phyloP scores from a whole-genome alignment of 2,113 vertebrate species.

The Oceanites oceanicus region DNA sequence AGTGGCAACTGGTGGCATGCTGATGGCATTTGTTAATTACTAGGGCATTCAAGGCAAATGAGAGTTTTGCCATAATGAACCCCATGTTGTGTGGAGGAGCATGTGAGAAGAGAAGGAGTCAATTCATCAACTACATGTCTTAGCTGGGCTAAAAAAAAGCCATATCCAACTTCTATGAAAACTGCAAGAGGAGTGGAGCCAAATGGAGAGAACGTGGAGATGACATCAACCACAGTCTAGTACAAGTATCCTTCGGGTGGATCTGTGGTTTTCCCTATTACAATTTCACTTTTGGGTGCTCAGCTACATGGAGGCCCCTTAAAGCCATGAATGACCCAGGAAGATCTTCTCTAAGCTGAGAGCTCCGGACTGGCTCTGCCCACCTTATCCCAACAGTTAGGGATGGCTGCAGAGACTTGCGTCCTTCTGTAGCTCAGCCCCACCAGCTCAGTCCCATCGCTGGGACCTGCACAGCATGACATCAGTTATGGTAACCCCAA shows the following conservation, averaged over 20 bases:
- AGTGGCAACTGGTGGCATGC: not conserved
- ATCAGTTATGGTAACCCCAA: not conserved
- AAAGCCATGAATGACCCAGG: not conserved
- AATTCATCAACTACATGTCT: not conserved
- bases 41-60: not conserved
- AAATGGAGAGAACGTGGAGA: not conserved
- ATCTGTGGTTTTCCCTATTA: not conserved
- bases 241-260: not conserved
- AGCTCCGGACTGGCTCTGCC: not conserved
- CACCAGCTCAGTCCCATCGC: not conserved
- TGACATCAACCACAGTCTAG: not conserved
- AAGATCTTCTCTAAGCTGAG: not conserved
- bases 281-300: not conserved
- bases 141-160: not conserved
- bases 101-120: not conserved
- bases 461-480: accelerated
- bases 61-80: not conserved
- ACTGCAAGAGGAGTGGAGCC: not conserved
- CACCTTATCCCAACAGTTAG: not conserved
- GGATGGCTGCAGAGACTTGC: not conserved
- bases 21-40: not conserved
- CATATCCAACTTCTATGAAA: not conserved
- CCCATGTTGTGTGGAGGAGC: not conserved
- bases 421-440: not conserved
- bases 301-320: not conserved